phyloP scores from a whole-genome alignment of 2,888 invertebrate species.

The Sacculina carcini region DNA sequence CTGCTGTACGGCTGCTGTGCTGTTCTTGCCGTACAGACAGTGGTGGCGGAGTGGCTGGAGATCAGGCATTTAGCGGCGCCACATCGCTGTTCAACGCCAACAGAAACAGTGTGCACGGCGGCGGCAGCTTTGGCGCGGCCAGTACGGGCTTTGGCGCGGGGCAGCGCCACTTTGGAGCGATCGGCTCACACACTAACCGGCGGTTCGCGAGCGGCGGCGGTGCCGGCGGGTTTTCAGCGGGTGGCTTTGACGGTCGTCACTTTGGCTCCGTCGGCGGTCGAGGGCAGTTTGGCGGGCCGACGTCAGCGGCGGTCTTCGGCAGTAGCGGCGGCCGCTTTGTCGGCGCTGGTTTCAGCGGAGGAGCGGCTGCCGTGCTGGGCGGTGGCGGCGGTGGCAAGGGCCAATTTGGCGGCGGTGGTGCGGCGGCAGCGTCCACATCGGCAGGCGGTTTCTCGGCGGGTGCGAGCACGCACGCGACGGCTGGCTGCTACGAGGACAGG shows the following conservation, averaged over 20 bases:
- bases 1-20: no score
- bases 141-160: not conserved
- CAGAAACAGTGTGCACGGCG: not conserved
- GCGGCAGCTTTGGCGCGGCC: not conserved
- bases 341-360: conserved; percentile 30
- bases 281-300: conserved; percentile 16
- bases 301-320: conserved; percentile 23
- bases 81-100: not conserved
- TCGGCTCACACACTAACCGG: not conserved
- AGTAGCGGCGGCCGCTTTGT: conserved; percentile 25
- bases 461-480: not conserved
- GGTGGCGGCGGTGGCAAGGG: conserved; percentile 4
- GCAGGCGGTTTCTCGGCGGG: not conserved
- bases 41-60: no score
- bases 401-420: not conserved
- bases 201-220: not conserved
- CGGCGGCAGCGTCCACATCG: not conserved
- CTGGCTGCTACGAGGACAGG: not conserved
- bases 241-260: not conserved
- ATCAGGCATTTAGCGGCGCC: no score
- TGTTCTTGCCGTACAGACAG: no score
- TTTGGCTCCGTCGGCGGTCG: not conserved
- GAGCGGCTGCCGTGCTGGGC: conserved; percentile 27
- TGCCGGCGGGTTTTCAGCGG: not conserved
- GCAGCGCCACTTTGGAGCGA: not conserved